Conservation (phyloP, 2,797 vertebrate species). For the Holocentrus rufus region DNA sequence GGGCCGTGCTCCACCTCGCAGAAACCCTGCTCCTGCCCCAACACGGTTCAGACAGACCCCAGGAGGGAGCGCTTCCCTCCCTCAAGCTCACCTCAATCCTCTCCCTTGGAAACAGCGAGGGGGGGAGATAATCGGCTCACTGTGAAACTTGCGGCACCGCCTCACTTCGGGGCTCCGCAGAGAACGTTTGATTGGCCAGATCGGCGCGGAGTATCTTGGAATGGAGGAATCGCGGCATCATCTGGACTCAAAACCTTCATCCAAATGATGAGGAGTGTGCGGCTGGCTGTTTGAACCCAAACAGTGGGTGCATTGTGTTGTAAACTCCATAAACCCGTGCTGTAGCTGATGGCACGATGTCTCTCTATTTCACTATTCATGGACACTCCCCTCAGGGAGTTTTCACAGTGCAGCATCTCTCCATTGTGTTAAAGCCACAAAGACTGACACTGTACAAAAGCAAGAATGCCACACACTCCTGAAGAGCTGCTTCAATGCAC, state of each 20-base stretch:
- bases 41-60: conserved; percentile 31
- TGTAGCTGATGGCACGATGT: not conserved
- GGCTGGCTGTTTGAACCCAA: not conserved
- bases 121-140: conserved; percentile 31
- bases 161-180: conserved; percentile 17
- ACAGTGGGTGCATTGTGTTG: not conserved
- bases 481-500: not conserved
- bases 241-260: not conserved
- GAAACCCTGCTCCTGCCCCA: conserved; percentile 23
- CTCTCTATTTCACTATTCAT: not conserved
- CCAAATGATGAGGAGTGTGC: not conserved
- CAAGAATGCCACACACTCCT: not conserved
- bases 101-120: conserved; percentile 1
- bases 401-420: not conserved
- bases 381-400: not conserved
- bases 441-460: not conserved
- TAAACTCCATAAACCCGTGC: not conserved
- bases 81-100: conserved; percentile 18
- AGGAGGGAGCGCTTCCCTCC: conserved; percentile 30
- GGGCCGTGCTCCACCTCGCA: conserved; percentile 34
- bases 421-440: conserved; percentile 2
- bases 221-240: not conserved
- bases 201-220: conserved; percentile 15
- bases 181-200: conserved; percentile 23
- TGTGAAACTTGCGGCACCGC: conserved; percentile 9